Base-by-base conservation (phyloP, 2,113 vertebrate genomes). In the Gallinago undulata region DNA sequence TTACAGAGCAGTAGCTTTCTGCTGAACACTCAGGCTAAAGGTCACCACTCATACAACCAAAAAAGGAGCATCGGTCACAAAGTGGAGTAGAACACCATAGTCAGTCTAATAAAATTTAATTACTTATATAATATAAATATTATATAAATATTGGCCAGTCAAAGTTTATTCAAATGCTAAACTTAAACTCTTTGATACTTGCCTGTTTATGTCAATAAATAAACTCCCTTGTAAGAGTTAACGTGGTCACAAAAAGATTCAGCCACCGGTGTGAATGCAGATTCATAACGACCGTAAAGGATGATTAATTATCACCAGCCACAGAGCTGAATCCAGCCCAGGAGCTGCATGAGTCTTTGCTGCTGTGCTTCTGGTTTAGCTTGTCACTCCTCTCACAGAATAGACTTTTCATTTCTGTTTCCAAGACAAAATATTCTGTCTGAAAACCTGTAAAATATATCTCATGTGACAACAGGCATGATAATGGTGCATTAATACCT, bases 351-450 rank as follows among this genome's bases (percentile, higher is more conserved):
- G 60, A 88, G 10, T 48, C 30, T 70, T 83, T 69, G 37, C 63
- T 70, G 43, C 48, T 90, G 19, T 86, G 55, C 57, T 92, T 84
- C 30, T 94, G 27, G 4, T 90, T 81, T 75, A 90, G 19, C 51
- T 81, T 90, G 73, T 78, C 76, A 50, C 43, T 81, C 62, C 53
- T 94, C 72, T 92, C 39, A 56, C 17, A 45, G 69, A 83, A 48
- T 11, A 74, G 79, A 53, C 47, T 72, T 84, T 81, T 93, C 11
- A 57, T 70, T 87, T 94, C 35, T 72, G 24, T 92, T 87, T 95
- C 35, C 35, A 81, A 82, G 72, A 86, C 51, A 94, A 96, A 96
- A 93, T 92, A 93, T 19, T 83, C 64, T 78, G 30, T n/a, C 47
- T 89, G 24, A 78, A 90, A 87, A 45, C 51, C 56, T 2, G 0